Percentiles rank a stretch among this genome's conserved stretches.
Conservation (phyloP, 1,140 invertebrate genomes). For the Lordiphosa stackelbergi region DNA sequence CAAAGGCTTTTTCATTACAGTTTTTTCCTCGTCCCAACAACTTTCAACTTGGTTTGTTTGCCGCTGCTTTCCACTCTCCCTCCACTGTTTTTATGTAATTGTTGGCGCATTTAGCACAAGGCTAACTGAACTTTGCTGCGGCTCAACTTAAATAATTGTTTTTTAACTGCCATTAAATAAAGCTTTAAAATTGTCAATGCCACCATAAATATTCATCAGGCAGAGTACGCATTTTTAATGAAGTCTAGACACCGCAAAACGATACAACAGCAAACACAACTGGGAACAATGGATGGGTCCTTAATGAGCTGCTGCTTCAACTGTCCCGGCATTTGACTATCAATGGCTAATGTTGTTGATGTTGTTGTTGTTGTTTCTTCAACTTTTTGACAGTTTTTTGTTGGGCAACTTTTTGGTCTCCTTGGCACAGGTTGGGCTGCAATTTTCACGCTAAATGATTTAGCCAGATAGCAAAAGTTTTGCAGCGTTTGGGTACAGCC, state of each 20-base stretch:
- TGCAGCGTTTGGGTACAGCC: slow-evolving; percentile 41
- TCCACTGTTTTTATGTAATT: slow-evolving; percentile 47
- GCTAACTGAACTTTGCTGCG: slow-evolving; percentile 24
- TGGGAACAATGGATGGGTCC: slow-evolving; percentile 18
- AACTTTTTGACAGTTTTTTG: slow-evolving; percentile 62
- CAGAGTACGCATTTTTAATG: slow-evolving; percentile 47
- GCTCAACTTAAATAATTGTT: slow-evolving; percentile 43
- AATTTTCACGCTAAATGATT: slow-evolving; percentile 48
- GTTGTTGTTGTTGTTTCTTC: slow-evolving; percentile 19
- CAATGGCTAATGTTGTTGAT: slow-evolving; percentile 7
- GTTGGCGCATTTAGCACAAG: slow-evolving; percentile 64
- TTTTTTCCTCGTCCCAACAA: slow-evolving; percentile 30
- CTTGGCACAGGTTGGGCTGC: slow-evolving; percentile 23
- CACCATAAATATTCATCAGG: slow-evolving; percentile 56
- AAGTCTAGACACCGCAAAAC: slow-evolving; percentile 62
- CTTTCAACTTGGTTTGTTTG: slow-evolving; percentile 13
- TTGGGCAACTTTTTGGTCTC: slow-evolving; percentile 44
- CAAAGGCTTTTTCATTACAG: slow-evolving; percentile 71
- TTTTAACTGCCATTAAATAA: slow-evolving; percentile 51
- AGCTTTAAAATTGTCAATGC: slow-evolving; percentile 60
- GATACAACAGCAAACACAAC: slow-evolving; percentile 13
- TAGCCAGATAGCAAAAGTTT: slow-evolving; percentile 58
- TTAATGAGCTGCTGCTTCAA: slow-evolving; percentile 48
- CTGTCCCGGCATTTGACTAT: slow-evolving; percentile 45
- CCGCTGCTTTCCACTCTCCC: slow-evolving; percentile 5